Conservation (phyloP, 2,113 vertebrate genomes). For the Lathamus discolor region DNA sequence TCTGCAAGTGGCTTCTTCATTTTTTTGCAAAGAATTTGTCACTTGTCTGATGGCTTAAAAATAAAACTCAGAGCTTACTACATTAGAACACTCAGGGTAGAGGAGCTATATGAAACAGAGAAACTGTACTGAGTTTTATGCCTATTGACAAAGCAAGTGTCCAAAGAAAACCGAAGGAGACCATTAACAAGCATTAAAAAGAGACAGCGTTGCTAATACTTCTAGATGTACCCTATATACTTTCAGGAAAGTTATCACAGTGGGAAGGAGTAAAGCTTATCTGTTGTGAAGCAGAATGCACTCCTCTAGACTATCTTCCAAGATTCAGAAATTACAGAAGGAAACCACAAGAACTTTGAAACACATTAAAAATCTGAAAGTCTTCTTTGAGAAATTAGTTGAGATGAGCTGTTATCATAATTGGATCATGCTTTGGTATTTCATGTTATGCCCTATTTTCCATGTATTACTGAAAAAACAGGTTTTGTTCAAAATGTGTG, state of each 20-base stretch:
- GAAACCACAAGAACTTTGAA: background rate
- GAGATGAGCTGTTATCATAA: background rate
- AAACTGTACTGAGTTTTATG: background rate
- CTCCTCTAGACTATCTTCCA: background rate
- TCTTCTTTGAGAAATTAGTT: background rate
- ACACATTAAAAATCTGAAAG: background rate
- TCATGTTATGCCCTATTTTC: background rate
- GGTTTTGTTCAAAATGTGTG: background rate
- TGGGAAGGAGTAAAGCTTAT: background rate
- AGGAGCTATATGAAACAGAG: background rate
- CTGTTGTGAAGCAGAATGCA: background rate
- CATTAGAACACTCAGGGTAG: background rate
- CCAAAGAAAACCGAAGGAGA: background rate
- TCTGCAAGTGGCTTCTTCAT: background rate
- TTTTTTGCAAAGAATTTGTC: background rate
- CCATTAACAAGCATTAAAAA: background rate
- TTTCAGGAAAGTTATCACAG: background rate
- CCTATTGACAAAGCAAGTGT: background rate
- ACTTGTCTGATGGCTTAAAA: background rate
- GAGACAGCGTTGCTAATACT: background rate
- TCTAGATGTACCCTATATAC: background rate
- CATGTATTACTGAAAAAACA: background rate
- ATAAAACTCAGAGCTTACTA: background rate
- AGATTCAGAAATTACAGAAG: background rate
- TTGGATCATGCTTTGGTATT: background rate